Base-by-base conservation (phyloP, 92 coral and sea anemone species). In the Scolanthus callimorphus region DNA sequence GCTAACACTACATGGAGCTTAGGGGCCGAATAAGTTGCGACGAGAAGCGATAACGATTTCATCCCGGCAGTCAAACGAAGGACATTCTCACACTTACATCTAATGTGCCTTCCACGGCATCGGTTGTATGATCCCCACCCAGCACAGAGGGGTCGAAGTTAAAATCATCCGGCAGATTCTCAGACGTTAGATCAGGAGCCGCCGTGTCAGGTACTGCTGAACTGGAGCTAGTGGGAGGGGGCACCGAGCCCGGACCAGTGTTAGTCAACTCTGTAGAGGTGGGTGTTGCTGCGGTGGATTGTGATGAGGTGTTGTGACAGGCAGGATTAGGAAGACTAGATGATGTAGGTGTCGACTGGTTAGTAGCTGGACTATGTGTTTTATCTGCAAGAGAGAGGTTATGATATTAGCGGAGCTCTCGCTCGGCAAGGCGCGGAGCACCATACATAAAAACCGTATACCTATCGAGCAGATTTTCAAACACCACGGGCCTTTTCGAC, bases 71-170 rank as follows among this genome's bases (percentile, higher is more conserved):
- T n/a, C n/a, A n/a, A n/a, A n/a, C n/a, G n/a, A n/a, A n/a, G n/a
- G n/a, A n/a, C n/a, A n/a, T 27, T 17, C 3, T 26, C 9, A 4
- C 21, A 69, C 88, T 81, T 69, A 82, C 88, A 46, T 82, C 88
- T 20, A 82, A 62, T 71, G 78, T 62, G 17, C 90, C 79, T 70
- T 83, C 96, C 27, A 83, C 90, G 47, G 76, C 96, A 49, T 78
- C 78, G 15, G 81, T 62, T 20, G 78, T 90, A 2, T 80, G 74
- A 59, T 77, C 78, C 1, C 70, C 83, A 29, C 60, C 78, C 47
- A 78, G 61, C 15, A 80, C 86, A 0, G 74, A 50, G 43, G 69
- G 80, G 28, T 69, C 70, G 43, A 83, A 83, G 62, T 73, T 81
- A 31, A 79, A 85, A 2, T 62, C 80, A 17, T 83, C 96, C n/a